These are phyloP conservation scores for Myoxocephalus aenaeus DNA, from an alignment of 2,797 vertebrate genomes.

Conservation along the genomic window DNA sequence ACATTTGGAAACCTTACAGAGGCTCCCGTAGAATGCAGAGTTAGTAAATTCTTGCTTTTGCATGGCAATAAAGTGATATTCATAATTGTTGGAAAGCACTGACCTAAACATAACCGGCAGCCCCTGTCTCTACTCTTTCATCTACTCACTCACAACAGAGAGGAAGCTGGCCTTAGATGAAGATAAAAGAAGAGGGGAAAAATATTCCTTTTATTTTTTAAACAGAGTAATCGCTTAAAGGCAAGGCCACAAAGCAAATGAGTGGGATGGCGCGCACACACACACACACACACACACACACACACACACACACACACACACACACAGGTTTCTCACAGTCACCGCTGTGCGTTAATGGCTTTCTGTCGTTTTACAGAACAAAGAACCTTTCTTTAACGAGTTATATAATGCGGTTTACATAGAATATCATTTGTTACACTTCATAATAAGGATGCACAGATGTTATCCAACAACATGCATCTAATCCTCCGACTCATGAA, in stretches of 20 bases:
- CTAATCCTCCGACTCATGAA: neutral
- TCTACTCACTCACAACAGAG: constrained; percentile 54
- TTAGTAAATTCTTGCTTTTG: constrained; percentile 14
- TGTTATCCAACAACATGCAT: neutral
- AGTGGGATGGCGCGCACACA: constrained; percentile 34
- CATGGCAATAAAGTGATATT: constrained; percentile 25
- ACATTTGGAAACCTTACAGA: neutral
- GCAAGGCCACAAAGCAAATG: constrained; percentile 57
- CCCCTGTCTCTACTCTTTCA: constrained; percentile 47
- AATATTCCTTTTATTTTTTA: neutral
- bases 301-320: too few species aligned
- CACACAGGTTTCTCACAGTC: neutral
- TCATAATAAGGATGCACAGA: neutral
- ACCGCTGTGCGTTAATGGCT: constrained; percentile 28
- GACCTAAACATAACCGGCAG: constrained; percentile 37
- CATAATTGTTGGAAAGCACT: constrained; percentile 23
- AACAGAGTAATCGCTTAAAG: constrained; percentile 42
- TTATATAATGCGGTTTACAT: neutral
- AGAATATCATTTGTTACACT: neutral
- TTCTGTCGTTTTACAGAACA: neutral
- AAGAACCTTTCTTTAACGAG: neutral
- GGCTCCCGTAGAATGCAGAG: neutral
- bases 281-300: neutral
- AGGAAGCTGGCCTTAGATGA: constrained; percentile 54
- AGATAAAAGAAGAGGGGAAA: constrained; percentile 54